phyloP scores from a whole-genome alignment of 2,113 vertebrate species.

The Prietella phreatophila region DNA sequence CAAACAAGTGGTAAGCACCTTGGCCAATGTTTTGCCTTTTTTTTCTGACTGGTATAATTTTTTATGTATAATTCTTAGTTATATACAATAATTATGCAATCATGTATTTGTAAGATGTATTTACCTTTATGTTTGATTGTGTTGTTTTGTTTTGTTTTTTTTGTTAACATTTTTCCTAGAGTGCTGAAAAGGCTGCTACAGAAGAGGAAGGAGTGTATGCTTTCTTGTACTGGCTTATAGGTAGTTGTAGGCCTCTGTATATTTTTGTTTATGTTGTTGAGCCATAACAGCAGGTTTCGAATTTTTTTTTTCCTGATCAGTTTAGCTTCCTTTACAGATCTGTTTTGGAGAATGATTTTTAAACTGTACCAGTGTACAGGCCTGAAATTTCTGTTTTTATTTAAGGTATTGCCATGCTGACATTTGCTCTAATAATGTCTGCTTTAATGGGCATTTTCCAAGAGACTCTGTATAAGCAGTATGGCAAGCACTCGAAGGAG shows the following conservation, averaged over 20 bases:
- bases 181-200: conserved; percentile 66
- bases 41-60: neutral
- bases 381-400: conserved; percentile 5
- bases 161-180: conserved; percentile 65
- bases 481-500: conserved; percentile 95
- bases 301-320: neutral
- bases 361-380: neutral
- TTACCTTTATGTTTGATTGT: neutral
- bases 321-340: neutral
- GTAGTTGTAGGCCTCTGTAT: conserved; percentile 58
- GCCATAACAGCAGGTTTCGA: neutral
- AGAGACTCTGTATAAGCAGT: conserved; percentile 87
- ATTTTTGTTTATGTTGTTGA: neutral
- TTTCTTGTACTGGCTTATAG: conserved; percentile 89
- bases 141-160: neutral
- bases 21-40: neutral
- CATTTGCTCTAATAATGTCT: conserved; percentile 93
- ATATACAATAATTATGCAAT: neutral
- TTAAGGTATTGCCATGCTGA: conserved; percentile 87
- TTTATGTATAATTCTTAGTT: neutral
- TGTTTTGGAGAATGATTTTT: neutral
- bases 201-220: conserved; percentile 75
- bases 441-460: conserved; percentile 98
- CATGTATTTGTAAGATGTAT: neutral
- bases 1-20: conserved; percentile 90